Evolutionary conservation across 2,113 vertebrate genomes (phyloP), one percentile per base, ranked within the genome.

Genomic region (Cairina moschata): DNA sequence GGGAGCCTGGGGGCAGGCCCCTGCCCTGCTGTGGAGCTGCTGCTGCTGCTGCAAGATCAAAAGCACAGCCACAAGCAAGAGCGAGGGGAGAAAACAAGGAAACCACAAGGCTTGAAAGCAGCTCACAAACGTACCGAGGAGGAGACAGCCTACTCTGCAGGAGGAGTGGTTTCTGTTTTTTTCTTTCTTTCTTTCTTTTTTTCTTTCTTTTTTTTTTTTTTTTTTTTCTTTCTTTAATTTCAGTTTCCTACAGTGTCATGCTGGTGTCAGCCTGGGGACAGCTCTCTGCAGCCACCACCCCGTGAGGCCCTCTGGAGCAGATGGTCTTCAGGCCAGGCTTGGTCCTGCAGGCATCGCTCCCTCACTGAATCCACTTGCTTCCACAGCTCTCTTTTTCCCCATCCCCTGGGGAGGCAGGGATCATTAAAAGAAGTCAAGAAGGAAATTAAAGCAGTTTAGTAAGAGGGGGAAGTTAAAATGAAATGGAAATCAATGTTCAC

Each of bases 401-500:
- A 46, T 69, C 25, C 83, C 82, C 66, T 46, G 58, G 93, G 82
- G 84, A 97, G 36, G 13, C 48, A 60, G 36, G 8, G 20, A 68
- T 87, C 91, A 89, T 92, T 96, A 93, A 95, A 95, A 89, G 56
- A 88, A 94, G 68, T 67, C 83, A 82, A 86, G 91, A 90, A 93
- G 91, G 93, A 96, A 95, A 96, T 95, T 79, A 95, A 95, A 85
- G 48, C 23, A 82, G 84, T 84, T 92, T 83, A 87, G 84, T 92
- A 85, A 85, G 81, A 87, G 63, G 32, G 21, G 28, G 58, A 89
- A 91, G 78, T 85, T 84, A 83, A 95, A 95, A 95, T 91, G 82
- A 96, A 95, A 90, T 95, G 87, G 91, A 95, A 95, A 95, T 95
- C 91, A 88, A 82, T 91, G 93, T 69, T 92, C 89, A 71, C 82